Evolutionary conservation across 92 coral and sea anemone genomes (phyloP), one percentile per base, ranked within the genome.

Genomic region (Plumapathes pennacea): DNA sequence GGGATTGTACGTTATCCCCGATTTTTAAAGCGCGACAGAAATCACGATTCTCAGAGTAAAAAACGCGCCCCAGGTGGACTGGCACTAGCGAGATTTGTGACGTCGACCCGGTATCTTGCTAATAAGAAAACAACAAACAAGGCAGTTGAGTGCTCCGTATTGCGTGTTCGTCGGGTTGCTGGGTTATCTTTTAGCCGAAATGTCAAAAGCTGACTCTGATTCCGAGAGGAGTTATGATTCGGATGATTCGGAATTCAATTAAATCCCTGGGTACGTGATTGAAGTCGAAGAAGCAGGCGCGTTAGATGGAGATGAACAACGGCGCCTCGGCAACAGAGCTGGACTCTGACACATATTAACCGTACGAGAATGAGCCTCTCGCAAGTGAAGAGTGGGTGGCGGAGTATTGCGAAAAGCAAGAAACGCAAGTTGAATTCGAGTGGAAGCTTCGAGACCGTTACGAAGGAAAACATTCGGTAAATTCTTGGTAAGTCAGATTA

Each of bases 371-470:
- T 57, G 81, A 80, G 43, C 82, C 88, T 19, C 48, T 67, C 26
- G 88, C 86, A 13, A 47, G 49, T 46, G 76, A 72, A 59, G 81
- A 64, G 63, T 80, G 81, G 81, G 48, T 72, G 28, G 57, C 53
- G 10, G 69, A 72, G 13, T 72, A 80, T 33, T 23, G 37, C n/a
- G 10, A 29, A 44, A 56, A 48, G 54, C 72, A 61, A 70, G 57
- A 77, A 50, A 32, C 69, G 13, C 71, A 72, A 51, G 67, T 43
- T 48, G 71, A 80, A 20, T 76, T 60, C 67, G 54, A 73, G 15
- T 54, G 40, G 46, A 76, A 73, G 58, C 67, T 74, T 17, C 82
- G 74, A 57, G 59, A 53, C 27, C 40, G 77, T 55, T 61, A 32
- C 15, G 62, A 80, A 23, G 65, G 80, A 44, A 47, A 19, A 18